Evolutionary conservation across 2,113 vertebrate species (phyloP).

Genomic region (Ochotona curzoniae): DNA sequence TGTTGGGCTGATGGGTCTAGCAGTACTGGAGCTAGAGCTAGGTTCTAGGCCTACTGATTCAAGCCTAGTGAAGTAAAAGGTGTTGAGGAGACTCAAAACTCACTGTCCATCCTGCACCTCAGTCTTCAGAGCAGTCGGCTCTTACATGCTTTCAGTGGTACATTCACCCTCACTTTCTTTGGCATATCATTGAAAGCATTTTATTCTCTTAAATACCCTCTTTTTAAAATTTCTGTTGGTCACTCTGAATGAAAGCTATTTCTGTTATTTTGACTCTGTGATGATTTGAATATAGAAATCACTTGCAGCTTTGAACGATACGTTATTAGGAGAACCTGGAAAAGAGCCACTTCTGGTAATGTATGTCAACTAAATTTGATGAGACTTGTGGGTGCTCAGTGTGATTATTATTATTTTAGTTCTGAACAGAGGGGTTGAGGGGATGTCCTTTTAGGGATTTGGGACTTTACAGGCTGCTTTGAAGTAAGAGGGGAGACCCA

Average conservation of each 20-base stretch:
- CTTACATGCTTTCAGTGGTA: not conserved
- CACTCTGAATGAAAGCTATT: not conserved
- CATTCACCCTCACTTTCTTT: not conserved
- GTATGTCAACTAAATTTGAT: not conserved
- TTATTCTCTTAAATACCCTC: not conserved
- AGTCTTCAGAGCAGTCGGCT: not conserved
- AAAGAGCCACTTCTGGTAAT: not conserved
- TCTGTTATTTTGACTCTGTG: slow-evolving; percentile 4
- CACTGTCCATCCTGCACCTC: not conserved
- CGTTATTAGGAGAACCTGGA: not conserved
- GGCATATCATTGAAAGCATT: not conserved
- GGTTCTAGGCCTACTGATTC: not conserved
- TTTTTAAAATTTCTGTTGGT: not conserved
- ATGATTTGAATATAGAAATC: not conserved
- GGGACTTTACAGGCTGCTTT: slow-evolving; percentile 1
- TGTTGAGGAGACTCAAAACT: not conserved
- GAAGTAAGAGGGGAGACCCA: not conserved
- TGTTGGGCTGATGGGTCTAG: not conserved
- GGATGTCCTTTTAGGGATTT: not conserved
- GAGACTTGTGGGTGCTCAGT: not conserved
- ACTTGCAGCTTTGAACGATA: not conserved
- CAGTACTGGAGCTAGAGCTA: not conserved
- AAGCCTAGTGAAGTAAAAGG: not conserved
- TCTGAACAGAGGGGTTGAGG: not conserved
- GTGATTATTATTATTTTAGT: not conserved